phyloP scores from a whole-genome alignment of 2,113 vertebrate genomes.

The Patagioenas fasciata region DNA sequence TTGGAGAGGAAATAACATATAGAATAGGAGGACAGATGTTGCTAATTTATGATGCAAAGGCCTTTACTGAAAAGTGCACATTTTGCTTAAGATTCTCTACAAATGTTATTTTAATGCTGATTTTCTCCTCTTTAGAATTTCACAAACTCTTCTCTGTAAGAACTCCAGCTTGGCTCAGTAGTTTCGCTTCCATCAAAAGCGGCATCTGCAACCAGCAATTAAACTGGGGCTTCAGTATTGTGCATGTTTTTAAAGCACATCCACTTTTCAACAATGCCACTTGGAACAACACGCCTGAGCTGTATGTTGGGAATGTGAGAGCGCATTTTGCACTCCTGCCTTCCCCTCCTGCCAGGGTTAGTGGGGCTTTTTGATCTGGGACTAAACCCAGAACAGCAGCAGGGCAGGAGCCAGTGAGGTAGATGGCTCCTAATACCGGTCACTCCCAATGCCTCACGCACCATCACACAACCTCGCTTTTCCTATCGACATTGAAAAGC shows the following conservation, averaged over 20 bases:
- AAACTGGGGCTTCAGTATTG: background rate
- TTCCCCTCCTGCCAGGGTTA: background rate
- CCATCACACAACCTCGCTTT: background rate
- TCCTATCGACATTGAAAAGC: background rate
- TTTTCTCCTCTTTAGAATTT: constrained; percentile 67
- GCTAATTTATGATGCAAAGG: constrained; percentile 64
- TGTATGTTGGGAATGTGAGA: background rate
- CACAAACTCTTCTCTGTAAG: constrained; percentile 47
- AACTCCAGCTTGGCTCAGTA: constrained; percentile 66
- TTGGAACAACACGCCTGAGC: background rate
- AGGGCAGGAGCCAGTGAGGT: background rate
- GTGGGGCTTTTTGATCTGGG: background rate
- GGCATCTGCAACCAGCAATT: constrained; percentile 58
- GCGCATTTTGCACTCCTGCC: background rate
- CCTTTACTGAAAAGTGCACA: constrained; percentile 50
- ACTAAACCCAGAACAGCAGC: background rate
- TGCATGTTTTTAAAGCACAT: background rate
- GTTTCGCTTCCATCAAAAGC: constrained; percentile 61
- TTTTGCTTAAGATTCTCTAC: constrained; percentile 64
- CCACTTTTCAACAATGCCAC: background rate
- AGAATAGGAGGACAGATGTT: constrained; percentile 67
- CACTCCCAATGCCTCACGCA: background rate
- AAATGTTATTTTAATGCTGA: constrained; percentile 62
- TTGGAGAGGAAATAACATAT: constrained; percentile 66
- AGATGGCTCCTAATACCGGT: background rate